Conservation (phyloP, 2,888 invertebrate genomes). For the Miltochrista miniata region DNA sequence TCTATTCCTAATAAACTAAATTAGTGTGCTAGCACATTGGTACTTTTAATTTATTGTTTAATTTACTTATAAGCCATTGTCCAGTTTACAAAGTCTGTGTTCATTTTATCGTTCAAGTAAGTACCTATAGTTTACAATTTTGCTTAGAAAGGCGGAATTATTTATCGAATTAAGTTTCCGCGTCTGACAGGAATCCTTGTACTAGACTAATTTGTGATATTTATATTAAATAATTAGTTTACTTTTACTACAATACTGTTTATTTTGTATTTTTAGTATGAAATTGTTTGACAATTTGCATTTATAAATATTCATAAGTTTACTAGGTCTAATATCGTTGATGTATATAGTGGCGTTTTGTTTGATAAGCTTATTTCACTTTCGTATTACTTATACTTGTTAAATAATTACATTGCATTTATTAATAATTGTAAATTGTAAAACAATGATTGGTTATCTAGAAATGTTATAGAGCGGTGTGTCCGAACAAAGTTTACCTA, state of each 20-base stretch:
- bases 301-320: constrained; percentile 38
- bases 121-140: constrained; percentile 19
- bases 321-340: constrained; percentile 29
- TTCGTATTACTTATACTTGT: constrained; percentile 36
- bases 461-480: background rate
- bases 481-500: too few relatives aligned
- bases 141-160: constrained; percentile 10
- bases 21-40: constrained; percentile 19
- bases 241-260: constrained; percentile 17
- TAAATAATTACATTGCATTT: constrained; percentile 60
- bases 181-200: constrained; percentile 15
- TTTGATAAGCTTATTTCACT: constrained; percentile 27
- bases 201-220: constrained; percentile 51
- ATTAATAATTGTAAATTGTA: constrained; percentile 34
- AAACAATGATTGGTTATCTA: constrained; percentile 18
- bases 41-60: constrained; percentile 22
- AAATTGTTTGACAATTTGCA: constrained; percentile 65
- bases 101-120: constrained; percentile 31
- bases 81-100: constrained; percentile 39
- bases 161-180: constrained; percentile 12
- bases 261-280: constrained; percentile 40
- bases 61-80: constrained; percentile 17
- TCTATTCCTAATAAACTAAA: constrained; percentile 31
- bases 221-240: constrained; percentile 35
- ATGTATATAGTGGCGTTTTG: constrained; percentile 52